Evolutionary conservation across 2,888 invertebrate species (phyloP), one percentile per base, ranked within the genome.

Genomic region (Drosophila yooni): DNA sequence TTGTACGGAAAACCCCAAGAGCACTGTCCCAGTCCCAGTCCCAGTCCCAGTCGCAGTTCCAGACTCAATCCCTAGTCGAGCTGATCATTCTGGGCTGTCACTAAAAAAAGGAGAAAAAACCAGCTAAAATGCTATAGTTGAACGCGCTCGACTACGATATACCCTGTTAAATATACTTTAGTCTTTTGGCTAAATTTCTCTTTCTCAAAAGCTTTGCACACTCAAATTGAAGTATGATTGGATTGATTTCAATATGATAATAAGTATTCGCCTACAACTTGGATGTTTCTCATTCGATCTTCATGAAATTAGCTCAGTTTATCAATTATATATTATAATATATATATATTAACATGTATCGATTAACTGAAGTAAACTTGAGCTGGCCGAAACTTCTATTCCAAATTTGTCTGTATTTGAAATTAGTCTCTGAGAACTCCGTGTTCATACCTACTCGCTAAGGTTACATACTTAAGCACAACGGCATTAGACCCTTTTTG

Each of bases 1-100:
- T 50, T 60, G 29, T 61, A 51, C 33, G 74, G 84, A 79, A 81
- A 84, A 84, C 69, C 54, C 50, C 50, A 52, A 54, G 54, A 61
- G 34, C 66, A 8, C 46, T 46, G 25, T 6, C 34, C 46, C 53
- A 40, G 29, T 46, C 21, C 34, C 50, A 25, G n/a, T 21, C 46
- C 29, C 43, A 33, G n/a, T 13, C 34, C 18, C 61, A 36, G 36
- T 40, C 15, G 21, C 46, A n/a, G 34, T 40, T 38, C 43, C 31
- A 48, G 51, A 50, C 33, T 29, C 52, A 29, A 27, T 66, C 56
- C 69, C 68, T 68, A 43, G 50, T 56, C 68, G 40, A 15, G 46
- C 48, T 40, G 70, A 70, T 61, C 70, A 50, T 10, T 52, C 68
- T 43, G 18, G 27, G 40, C 34, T 65, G 52, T 46, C 50, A 69